Evolutionary conservation across 2,888 invertebrate genomes (phyloP), one percentile per base, ranked within the genome.

Genomic region (Nomada lathburiana): DNA sequence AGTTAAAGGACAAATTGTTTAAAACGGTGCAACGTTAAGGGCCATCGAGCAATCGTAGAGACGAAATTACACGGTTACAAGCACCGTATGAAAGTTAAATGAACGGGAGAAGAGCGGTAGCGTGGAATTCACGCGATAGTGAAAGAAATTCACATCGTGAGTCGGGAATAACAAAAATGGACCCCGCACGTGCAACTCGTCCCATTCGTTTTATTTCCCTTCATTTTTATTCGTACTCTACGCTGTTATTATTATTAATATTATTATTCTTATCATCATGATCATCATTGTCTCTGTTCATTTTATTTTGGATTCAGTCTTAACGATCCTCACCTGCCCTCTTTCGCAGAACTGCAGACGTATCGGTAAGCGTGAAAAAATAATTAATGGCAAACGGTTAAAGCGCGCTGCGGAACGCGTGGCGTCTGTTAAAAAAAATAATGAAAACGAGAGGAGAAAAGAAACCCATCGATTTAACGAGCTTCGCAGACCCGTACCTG

Each of bases 281-380:
- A 42, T 55, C 42, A 18, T 20, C 20, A n/a, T 18, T 13, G 44
- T 42, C 7, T 55, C 13, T 55, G 2, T 50, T n/a, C 44, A 13
- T 13, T n/a, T 47, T 47, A 18, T 53, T 53, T 52, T 60, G 57
- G 9, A 23, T 60, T 55, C 67, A 36, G 64, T 72, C 64, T 72
- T 81, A 72, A 81, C 76, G 71, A 68, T 82, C 73, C 82, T 93
- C 92, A 93, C 93, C 93, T 93, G 92, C 93, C 93, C 89, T 93
- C 93, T 90, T 93, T 93, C 81, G 89, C 90, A 68, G 93, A 90
- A 87, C 93, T 93, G 88, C 81, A 81, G 60, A 62, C 42, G 80
- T 72, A 69, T 73, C 75, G 79, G 77, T 23, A 80, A 86, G 89
- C 89, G 82, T 89, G 86, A 80, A 89, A 84, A 83, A 76, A 82